Evolutionary conservation across 2,888 invertebrate species (phyloP).

Genomic region (Plebejus anna): DNA sequence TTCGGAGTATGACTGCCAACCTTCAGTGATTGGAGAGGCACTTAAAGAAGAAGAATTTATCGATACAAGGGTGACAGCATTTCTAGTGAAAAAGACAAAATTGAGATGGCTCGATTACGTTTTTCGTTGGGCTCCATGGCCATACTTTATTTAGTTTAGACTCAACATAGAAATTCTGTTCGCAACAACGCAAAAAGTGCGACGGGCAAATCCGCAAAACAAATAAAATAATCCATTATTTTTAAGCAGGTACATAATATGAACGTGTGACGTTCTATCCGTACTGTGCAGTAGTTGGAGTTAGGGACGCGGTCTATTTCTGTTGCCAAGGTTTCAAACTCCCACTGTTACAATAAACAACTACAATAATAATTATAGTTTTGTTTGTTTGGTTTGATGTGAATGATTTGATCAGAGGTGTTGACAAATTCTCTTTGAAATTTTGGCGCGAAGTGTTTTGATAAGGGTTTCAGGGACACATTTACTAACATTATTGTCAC

Average conservation of each 20-base stretch:
- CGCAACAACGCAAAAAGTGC: not conserved
- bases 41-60: no score
- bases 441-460: not conserved
- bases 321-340: slow-evolving; percentile 25
- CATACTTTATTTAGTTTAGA: no score
- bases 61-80: no score
- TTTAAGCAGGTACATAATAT: not conserved
- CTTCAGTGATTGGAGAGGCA: no score
- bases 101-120: no score
- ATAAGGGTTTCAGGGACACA: not conserved
- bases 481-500: no score
- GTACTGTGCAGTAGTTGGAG: not conserved
- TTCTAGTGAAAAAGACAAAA: no score
- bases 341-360: not conserved
- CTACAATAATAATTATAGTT: not conserved
- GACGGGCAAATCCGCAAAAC: not conserved
- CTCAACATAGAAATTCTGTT: not conserved
- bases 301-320: slow-evolving; percentile 25
- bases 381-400: not conserved
- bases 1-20: no score
- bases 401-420: not conserved
- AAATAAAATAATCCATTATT: not conserved
- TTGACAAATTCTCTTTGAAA: not conserved
- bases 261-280: slow-evolving; percentile 7
- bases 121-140: no score